phyloP scores from a whole-genome alignment of 2,888 invertebrate genomes.

The Drosophila tanythrix region DNA sequence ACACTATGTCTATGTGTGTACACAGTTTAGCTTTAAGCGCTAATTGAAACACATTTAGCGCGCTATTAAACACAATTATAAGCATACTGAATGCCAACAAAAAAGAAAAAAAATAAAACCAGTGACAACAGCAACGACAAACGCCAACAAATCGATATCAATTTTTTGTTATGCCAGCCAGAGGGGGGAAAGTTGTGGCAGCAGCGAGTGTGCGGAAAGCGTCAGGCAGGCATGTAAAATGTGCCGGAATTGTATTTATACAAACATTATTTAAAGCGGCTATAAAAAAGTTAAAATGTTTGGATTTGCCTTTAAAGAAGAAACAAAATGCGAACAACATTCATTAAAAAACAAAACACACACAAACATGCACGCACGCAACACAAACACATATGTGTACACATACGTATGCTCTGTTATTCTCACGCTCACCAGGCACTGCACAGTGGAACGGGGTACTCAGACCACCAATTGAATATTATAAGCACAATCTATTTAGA shows the following conservation, averaged over 20 bases:
- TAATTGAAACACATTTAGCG: constrained; percentile 76
- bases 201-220: constrained; percentile 29
- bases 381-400: not conserved
- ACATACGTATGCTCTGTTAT: constrained; percentile 23
- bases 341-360: constrained; percentile 24
- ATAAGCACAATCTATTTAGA: not conserved
- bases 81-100: constrained; percentile 50
- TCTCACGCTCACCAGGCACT: constrained; percentile 41
- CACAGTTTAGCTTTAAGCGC: constrained; percentile 54
- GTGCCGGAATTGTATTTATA: constrained; percentile 44
- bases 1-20: constrained; percentile 7
- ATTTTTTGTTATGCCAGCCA: constrained; percentile 29
- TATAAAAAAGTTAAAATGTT: constrained; percentile 68
- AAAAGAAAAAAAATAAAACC: constrained; percentile 3
- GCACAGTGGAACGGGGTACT: constrained; percentile 29
- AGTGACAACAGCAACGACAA: constrained; percentile 27
- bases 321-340: constrained; percentile 42
- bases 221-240: constrained; percentile 25
- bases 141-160: constrained; percentile 68
- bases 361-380: constrained; percentile 4
- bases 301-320: constrained; percentile 50
- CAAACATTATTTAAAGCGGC: constrained; percentile 63
- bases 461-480: not conserved
- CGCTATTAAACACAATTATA: constrained; percentile 77
- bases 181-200: not conserved